Conservation (phyloP, 2,888 invertebrate genomes). For the Machimus atricapillus region DNA sequence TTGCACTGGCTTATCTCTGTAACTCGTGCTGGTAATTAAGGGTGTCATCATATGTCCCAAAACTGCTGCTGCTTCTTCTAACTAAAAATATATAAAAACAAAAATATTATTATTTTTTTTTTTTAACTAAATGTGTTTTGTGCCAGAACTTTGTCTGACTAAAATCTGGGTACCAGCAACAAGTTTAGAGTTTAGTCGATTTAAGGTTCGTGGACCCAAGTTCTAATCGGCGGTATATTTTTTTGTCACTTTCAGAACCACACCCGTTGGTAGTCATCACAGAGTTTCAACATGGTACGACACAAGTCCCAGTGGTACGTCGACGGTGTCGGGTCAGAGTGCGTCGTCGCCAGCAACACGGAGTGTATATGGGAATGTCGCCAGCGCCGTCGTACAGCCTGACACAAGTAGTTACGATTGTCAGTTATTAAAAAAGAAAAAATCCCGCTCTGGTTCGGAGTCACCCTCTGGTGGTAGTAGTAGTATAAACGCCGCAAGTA, state of each 20-base stretch:
- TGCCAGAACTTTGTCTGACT: not conserved
- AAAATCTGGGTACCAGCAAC: not conserved
- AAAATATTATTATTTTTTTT: not conserved
- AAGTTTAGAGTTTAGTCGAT: not conserved
- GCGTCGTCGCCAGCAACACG: slow-evolving; percentile 50
- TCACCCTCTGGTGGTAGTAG: slow-evolving; percentile 59
- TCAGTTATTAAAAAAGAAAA: slow-evolving; percentile 58
- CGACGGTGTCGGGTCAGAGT: slow-evolving; percentile 50
- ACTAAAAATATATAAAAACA: not conserved
- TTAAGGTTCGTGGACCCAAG: not conserved
- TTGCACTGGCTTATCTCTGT: not conserved
- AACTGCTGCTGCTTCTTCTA: not conserved
- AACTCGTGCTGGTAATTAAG: not conserved
- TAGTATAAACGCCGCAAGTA: slow-evolving; percentile 56
- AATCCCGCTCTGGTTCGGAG: slow-evolving; percentile 64
- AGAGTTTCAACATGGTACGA: slow-evolving; percentile 63
- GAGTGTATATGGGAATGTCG: slow-evolving; percentile 57
- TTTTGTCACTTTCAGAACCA: slow-evolving; percentile 50
- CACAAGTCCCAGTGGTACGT: slow-evolving; percentile 57
- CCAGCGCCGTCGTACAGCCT: slow-evolving; percentile 54
- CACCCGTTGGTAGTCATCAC: slow-evolving; percentile 52
- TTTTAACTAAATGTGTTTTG: slow-evolving; percentile 21
- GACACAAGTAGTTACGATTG: slow-evolving; percentile 51
- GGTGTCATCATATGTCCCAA: not conserved
- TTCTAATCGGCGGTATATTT: slow-evolving; percentile 14